These are phyloP conservation scores for Corythaeola cristata DNA, from an alignment of 2,113 vertebrate species.

Conservation along the genomic window DNA sequence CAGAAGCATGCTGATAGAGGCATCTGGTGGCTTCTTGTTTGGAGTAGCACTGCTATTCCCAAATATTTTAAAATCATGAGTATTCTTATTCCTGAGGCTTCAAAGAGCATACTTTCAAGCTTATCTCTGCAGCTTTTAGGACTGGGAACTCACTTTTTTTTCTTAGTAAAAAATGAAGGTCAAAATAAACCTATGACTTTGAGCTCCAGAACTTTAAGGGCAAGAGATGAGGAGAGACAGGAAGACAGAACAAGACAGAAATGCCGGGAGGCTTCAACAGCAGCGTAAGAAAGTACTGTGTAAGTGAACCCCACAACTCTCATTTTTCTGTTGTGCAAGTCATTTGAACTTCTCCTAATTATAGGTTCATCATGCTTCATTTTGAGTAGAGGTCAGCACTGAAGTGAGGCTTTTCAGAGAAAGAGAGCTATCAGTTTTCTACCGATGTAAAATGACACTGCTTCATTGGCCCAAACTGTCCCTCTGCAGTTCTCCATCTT, in stretches of 20 bases:
- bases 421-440: not conserved
- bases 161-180: not conserved
- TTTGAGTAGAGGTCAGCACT: not conserved
- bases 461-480: not conserved
- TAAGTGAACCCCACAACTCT: not conserved
- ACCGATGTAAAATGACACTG: not conserved
- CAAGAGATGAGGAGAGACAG: not conserved
- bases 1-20: not conserved
- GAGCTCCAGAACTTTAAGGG: not conserved
- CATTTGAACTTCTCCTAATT: slow-evolving; percentile 7
- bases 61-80: not conserved
- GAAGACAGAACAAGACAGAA: not conserved
- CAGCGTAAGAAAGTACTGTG: not conserved
- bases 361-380: not conserved
- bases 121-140: not conserved
- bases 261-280: not conserved
- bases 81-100: not conserved
- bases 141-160: not conserved
- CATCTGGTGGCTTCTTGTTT: not conserved
- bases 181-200: not conserved
- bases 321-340: not conserved
- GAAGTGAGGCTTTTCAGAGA: not conserved
- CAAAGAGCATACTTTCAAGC: not conserved
- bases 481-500: not conserved
- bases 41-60: not conserved